Evolutionary conservation across 2,888 invertebrate genomes (phyloP).

Genomic region (Melolontha melolontha): DNA sequence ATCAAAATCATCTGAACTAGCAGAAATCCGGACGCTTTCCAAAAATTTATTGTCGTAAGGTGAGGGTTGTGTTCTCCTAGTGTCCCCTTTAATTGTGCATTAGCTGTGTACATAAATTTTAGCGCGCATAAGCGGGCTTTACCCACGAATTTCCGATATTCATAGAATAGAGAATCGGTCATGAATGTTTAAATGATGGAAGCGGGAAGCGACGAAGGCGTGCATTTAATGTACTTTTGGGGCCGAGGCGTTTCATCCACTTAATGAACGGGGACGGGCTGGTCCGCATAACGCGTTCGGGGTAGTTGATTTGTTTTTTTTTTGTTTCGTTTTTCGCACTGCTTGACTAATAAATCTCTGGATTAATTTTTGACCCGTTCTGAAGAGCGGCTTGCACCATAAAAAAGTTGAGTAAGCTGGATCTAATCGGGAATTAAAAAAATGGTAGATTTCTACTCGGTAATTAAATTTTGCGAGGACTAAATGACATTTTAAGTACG

Average conservation of each 20-base stretch:
- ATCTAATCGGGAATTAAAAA: not conserved
- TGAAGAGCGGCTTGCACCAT: not conserved
- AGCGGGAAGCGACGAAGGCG: not conserved
- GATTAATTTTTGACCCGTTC: slow-evolving; percentile 6
- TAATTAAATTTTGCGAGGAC: too few species aligned
- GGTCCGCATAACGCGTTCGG: not conserved
- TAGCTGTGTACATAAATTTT: slow-evolving; percentile 18
- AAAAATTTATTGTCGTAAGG: slow-evolving; percentile 15
- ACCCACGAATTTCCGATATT: slow-evolving; percentile 33
- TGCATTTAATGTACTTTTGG: slow-evolving; percentile 3
- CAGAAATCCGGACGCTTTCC: slow-evolving; percentile 3
- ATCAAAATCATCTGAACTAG: not conserved
- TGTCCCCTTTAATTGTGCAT: slow-evolving; percentile 23
- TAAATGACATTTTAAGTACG: too few species aligned
- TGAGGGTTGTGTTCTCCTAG: not conserved
- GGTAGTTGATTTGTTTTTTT: slow-evolving; percentile 7
- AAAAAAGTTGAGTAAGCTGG: not conserved
- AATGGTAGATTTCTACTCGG: not conserved
- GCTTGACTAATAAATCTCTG: slow-evolving; percentile 6
- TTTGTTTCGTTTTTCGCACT: not conserved
- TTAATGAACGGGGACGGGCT: slow-evolving; percentile 10
- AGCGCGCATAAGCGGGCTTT: not conserved
- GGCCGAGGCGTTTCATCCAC: not conserved
- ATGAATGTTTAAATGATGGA: slow-evolving; percentile 27
- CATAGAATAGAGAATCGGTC: slow-evolving; percentile 31